Conservation (phyloP, 1,140 invertebrate species). For the Tetramorium alpestre region DNA sequence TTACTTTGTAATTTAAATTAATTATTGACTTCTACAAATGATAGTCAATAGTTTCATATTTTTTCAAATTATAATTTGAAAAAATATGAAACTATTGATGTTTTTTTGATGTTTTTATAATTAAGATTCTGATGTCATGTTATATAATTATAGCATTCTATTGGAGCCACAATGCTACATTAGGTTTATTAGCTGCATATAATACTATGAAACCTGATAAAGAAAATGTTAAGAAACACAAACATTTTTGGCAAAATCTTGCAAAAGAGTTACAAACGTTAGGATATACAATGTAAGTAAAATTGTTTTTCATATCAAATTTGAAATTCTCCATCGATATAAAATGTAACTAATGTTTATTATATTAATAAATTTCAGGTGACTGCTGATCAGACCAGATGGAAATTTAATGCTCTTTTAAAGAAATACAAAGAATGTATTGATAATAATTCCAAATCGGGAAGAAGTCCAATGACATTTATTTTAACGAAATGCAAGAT, state of each 20-base stretch:
- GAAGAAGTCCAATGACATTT: background rate
- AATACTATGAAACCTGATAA: background rate
- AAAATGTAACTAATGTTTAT: too few relatives aligned
- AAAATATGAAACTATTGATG: too few relatives aligned
- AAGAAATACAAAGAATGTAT: constrained; percentile 27
- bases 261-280: background rate
- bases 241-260: background rate
- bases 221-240: background rate
- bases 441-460: constrained; percentile 16
- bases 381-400: background rate
- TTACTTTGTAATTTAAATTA: too few relatives aligned
- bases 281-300: background rate
- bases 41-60: too few relatives aligned
- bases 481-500: background rate
- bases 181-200: constrained; percentile 1
- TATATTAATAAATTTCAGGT: background rate
- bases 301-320: background rate
- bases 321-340: too few relatives aligned
- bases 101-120: too few relatives aligned
- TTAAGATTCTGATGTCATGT: too few relatives aligned
- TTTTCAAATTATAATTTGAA: too few relatives aligned
- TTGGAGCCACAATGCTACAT: background rate
- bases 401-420: background rate
- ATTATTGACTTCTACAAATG: too few relatives aligned
- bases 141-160: background rate